phyloP scores from a whole-genome alignment of 2,888 invertebrate species.

The Scaptomyza polygonia region DNA sequence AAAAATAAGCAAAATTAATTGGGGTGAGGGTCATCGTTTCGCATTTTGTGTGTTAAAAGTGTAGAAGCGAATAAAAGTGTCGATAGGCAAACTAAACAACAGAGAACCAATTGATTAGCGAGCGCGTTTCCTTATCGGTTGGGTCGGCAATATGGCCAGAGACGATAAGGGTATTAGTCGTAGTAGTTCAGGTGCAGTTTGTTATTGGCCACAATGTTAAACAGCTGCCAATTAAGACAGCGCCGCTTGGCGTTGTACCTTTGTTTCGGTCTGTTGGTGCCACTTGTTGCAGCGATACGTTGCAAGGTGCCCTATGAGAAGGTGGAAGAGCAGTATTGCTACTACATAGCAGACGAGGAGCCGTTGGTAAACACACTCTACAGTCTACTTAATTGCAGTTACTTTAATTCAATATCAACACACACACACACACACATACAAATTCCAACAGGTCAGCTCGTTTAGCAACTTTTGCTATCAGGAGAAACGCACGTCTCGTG shows the following conservation, averaged over 20 bases:
- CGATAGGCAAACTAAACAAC: not conserved
- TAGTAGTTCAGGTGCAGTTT: constrained; percentile 32
- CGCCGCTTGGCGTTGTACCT: not conserved
- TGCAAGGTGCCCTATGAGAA: constrained; percentile 64
- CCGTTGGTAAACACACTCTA: constrained; percentile 53
- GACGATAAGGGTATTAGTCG: constrained; percentile 5
- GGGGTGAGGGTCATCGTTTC: not conserved
- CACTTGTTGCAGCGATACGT: constrained; percentile 28
- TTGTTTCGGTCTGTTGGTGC: constrained; percentile 7
- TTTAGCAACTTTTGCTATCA: constrained; percentile 67
- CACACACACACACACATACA: not conserved
- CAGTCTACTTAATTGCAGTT: not conserved
- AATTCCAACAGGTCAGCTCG: constrained; percentile 49
- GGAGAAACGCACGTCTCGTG: constrained; percentile 70
- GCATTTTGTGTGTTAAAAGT: not conserved
- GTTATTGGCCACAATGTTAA: constrained; percentile 47
- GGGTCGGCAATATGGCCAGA: not conserved
- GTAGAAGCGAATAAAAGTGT: not conserved
- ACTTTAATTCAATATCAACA: no score
- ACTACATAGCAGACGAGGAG: constrained; percentile 47
- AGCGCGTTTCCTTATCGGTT: constrained; percentile 1
- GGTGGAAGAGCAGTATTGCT: constrained; percentile 64
- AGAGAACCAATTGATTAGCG: constrained; percentile 19
- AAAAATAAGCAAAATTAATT: not conserved
- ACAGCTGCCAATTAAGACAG: constrained; percentile 20